Conservation (phyloP, 1,140 invertebrate species). For the Oryctes rhinoceros region DNA sequence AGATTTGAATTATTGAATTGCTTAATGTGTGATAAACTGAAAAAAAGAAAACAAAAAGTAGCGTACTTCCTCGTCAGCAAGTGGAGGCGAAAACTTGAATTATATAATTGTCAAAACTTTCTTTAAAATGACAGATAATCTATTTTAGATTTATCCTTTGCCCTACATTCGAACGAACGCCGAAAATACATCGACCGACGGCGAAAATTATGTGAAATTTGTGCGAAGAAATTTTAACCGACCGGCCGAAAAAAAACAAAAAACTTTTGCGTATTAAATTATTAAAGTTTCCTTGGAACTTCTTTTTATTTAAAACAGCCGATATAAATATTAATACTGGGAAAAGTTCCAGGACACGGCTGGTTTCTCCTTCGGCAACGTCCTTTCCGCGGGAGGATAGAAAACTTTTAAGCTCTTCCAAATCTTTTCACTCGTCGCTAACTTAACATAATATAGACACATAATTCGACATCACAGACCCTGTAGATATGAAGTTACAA, state of each 20-base stretch:
- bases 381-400: background rate
- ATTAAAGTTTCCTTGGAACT: slow-evolving; percentile 4
- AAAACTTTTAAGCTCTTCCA: slow-evolving; percentile 36
- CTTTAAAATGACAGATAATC: background rate
- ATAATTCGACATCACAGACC: slow-evolving; percentile 19
- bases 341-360: slow-evolving; percentile 1
- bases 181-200: background rate
- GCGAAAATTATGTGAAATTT: slow-evolving; percentile 16
- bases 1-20: no score
- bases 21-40: no score
- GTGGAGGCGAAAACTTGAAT: no score
- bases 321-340: slow-evolving; percentile 35
- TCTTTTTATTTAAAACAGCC: slow-evolving; percentile 36
- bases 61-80: no score
- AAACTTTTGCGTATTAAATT: slow-evolving; percentile 22
- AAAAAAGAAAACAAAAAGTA: no score
- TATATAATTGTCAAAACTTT: background rate
- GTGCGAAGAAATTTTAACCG: background rate
- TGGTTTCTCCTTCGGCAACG: background rate
- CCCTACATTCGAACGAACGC: background rate
- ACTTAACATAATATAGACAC: slow-evolving; percentile 37
- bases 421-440: slow-evolving; percentile 37
- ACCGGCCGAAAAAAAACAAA: background rate
- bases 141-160: background rate
- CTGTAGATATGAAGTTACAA: slow-evolving; percentile 5